Evolutionary conservation across 2,797 vertebrate species (phyloP), one percentile per base, ranked within the genome.

Genomic region (Girardinus metallicus): DNA sequence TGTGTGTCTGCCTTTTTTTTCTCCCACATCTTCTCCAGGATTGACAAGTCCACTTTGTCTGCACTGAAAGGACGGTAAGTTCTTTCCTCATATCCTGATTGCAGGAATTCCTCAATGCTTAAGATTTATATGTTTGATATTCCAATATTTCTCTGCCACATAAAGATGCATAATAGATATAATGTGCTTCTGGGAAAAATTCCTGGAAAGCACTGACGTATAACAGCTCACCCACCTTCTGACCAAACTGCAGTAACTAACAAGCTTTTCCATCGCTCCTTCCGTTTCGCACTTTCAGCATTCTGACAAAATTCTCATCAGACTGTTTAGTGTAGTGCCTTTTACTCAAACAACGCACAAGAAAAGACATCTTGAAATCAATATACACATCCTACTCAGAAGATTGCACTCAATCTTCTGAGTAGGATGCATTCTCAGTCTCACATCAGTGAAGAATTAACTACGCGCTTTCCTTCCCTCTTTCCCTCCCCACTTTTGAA

Each of bases 31-130:
- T 39, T 78, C 75, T 83, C 71, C 94, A 99, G 98, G 98, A 97
- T 98, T 34, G 98, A 99, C 95, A 99, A 99, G 95, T 95, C 96
- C 4, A 97, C 97, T 92, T 92, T 98, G 74, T 94, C 97, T 75
- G 95, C 96, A 76, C 95, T 98, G 92, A 98, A 96, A 95, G 94
- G 96, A 90, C 96, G 97, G 98, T 99, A 92, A 98, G 98, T 96
- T 73, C 29, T 49, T 64, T 29, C 36, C 76, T 81, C 43, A 62
- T 16, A 74, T 76, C 44, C 70, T 70, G 41, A 7, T 23, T 78
- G 60, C 4, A 10, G 16, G 11, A 51, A 53, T 43, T 47, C 2
- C 70, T 39, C n/a, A 41, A 18, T 82, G 29, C 41, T 47, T 31
- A 34, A 47, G 16, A 75, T 13, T 43, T 57, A n/a, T 15, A 13